Percentiles rank a stretch among this genome's conserved stretches.
Conservation (phyloP, 2,888 invertebrate species). For the Halictus quadricinctus region DNA sequence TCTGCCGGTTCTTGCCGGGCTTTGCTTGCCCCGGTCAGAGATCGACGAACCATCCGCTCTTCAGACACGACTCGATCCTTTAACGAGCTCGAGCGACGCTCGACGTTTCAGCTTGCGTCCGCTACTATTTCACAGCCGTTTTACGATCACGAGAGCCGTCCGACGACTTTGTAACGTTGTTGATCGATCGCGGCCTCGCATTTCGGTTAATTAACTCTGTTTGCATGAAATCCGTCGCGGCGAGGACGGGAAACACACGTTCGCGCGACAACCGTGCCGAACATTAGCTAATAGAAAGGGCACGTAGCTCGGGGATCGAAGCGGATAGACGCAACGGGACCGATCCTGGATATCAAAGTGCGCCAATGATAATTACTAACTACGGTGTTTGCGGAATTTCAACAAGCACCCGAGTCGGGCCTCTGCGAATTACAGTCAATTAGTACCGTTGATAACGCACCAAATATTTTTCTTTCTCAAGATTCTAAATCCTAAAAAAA, state of each 20-base stretch:
- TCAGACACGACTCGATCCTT: background rate
- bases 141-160: background rate
- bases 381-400: background rate
- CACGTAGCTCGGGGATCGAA: background rate
- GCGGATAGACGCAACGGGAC: background rate
- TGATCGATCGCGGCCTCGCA: slow-evolving; percentile 11
- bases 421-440: background rate
- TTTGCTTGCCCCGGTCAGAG: background rate
- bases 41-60: background rate
- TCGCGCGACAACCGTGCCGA: slow-evolving; percentile 3
- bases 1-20: background rate
- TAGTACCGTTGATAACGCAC: background rate
- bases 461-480: no score
- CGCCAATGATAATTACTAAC: slow-evolving; percentile 46
- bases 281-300: background rate
- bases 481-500: no score
- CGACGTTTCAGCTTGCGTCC: background rate
- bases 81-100: background rate
- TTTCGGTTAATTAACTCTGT: slow-evolving; percentile 38
- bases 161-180: background rate
- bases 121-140: background rate
- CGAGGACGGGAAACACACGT: background rate
- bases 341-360: slow-evolving; percentile 35
- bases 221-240: slow-evolving; percentile 31
- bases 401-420: background rate